Percentiles rank a stretch among this genome's conserved stretches.
These are phyloP conservation scores for Chloroceryle amazona DNA, from an alignment of 2,797 vertebrate genomes.

Conservation along the genomic window DNA sequence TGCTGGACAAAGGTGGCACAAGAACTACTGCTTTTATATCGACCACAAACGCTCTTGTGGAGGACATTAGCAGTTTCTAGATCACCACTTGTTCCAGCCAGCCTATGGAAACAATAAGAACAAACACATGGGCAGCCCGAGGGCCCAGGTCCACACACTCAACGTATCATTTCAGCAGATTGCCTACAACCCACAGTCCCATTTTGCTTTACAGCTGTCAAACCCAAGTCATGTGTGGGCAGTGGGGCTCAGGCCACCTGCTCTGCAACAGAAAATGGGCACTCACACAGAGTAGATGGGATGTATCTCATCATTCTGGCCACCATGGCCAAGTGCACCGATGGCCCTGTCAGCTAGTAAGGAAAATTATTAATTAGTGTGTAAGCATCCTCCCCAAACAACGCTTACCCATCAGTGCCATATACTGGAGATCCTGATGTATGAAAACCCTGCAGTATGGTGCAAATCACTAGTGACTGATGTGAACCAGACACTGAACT, in stretches of 20 bases:
- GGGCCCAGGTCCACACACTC: fast-evolving
- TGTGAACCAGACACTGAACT: background rate
- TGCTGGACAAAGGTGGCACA: background rate
- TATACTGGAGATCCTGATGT: background rate
- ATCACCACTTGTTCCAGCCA: background rate
- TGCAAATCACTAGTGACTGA: fast-evolving
- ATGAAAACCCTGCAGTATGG: background rate
- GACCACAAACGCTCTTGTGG: background rate
- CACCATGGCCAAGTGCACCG: background rate
- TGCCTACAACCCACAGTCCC: background rate
- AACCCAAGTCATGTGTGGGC: fast-evolving
- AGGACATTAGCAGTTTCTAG: background rate
- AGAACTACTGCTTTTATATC: background rate
- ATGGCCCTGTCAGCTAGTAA: background rate
- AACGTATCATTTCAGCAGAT: background rate
- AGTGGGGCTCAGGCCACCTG: background rate
- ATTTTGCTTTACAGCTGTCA: background rate
- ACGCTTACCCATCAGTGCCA: background rate
- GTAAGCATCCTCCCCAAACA: background rate
- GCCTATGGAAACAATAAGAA: background rate
- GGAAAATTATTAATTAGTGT: background rate
- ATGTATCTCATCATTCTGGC: background rate
- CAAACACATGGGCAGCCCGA: background rate
- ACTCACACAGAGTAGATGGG: background rate
- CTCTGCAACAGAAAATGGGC: background rate